A percentile compares a stretch with the other conserved stretches of the same genome.
These are phyloP conservation scores for Synodontis membranacea DNA, from an alignment of 2,113 vertebrate genomes.

Conservation along the genomic window DNA sequence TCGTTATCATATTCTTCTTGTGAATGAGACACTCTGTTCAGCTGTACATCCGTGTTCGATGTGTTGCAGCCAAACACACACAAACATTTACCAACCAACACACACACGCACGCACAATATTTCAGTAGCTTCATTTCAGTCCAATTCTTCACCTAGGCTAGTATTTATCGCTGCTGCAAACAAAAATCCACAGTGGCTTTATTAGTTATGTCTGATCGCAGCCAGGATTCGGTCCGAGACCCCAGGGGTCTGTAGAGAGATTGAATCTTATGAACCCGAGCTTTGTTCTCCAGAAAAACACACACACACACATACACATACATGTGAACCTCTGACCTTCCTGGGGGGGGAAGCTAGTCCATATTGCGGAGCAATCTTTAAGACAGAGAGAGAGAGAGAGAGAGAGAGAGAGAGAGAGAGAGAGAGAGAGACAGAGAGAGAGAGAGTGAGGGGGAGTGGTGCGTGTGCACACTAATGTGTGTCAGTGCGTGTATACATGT, in stretches of 20 bases:
- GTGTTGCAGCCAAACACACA: conserved; percentile 22
- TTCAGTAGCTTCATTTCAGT: background rate
- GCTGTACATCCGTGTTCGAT: conserved; percentile 28
- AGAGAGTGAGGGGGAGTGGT: conserved; percentile 11
- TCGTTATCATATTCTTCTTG: conserved; percentile 24
- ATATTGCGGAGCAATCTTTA: conserved; percentile 19
- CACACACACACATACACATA: conserved; percentile 22
- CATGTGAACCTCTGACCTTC: conserved; percentile 71
- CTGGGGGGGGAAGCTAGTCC: conserved; percentile 61
- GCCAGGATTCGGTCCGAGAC: conserved; percentile 5
- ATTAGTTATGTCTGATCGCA: conserved; percentile 37
- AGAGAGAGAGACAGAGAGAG: background rate
- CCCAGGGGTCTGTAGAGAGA: conserved; percentile 9
- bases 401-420: background rate
- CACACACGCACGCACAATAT: background rate
- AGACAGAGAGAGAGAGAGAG: background rate
- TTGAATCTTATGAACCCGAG: conserved; percentile 31
- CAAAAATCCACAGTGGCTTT: conserved; percentile 26
- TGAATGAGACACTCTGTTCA: conserved; percentile 46
- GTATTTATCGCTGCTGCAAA: conserved; percentile 15
- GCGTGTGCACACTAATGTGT: background rate
- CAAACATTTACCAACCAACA: conserved; percentile 34
- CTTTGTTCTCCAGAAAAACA: conserved; percentile 41
- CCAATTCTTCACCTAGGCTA: background rate
- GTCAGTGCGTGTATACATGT: conserved; percentile 22